Conservation (phyloP, 1,140 invertebrate species). For the Pogonognathellus flavescens region DNA sequence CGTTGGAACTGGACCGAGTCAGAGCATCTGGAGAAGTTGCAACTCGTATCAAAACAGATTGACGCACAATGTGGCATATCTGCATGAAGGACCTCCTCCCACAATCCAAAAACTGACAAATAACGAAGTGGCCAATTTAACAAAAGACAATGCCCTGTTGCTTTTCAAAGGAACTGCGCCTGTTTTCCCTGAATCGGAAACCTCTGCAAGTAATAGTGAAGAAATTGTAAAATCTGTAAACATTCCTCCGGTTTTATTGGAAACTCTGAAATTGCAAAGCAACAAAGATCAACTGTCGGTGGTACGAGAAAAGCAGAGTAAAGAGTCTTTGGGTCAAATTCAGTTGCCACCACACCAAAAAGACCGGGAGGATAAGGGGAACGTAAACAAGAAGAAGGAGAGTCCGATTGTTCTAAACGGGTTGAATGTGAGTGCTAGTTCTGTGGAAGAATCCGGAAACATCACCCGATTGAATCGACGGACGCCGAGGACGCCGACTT, state of each 20-base stretch:
- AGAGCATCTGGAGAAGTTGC: conserved; percentile 65
- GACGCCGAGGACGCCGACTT: conserved; percentile 4
- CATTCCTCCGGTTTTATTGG: not conserved
- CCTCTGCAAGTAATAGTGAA: not conserved
- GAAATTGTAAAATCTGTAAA: not conserved
- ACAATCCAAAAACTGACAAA: conserved; percentile 59
- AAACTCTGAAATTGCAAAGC: not conserved
- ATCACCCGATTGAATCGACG: not conserved
- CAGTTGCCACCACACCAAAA: too few relatives aligned
- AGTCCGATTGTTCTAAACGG: not conserved
- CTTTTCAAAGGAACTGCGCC: conserved; percentile 57
- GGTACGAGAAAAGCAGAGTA: too few relatives aligned
- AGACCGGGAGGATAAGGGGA: too few relatives aligned
- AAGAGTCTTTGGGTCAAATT: too few relatives aligned
- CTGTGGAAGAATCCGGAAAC: not conserved
- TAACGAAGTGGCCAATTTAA: conserved; percentile 62
- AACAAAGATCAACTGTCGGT: not conserved
- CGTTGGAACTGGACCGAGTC: conserved; percentile 62
- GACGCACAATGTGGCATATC: conserved; percentile 55
- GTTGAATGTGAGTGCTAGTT: not conserved
- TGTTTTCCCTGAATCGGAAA: not conserved
- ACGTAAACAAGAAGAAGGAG: not conserved
- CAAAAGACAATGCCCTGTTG: conserved; percentile 63
- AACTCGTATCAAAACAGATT: conserved; percentile 42
- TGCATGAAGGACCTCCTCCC: conserved; percentile 63